Conservation (phyloP, 2,888 invertebrate species). For the Mayetiola destructor region DNA sequence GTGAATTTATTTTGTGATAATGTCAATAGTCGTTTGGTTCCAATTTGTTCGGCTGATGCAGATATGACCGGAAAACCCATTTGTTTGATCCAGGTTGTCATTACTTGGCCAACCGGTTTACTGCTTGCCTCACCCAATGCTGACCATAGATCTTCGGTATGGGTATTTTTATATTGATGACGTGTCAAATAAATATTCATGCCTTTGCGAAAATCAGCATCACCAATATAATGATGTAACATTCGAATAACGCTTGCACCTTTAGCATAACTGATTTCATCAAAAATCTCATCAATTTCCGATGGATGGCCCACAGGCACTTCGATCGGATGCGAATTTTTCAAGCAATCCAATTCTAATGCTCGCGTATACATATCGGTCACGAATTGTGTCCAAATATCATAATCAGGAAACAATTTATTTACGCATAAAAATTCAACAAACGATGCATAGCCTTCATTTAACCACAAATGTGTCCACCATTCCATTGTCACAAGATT, state of each 20-base stretch:
- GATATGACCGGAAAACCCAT: conserved; percentile 83
- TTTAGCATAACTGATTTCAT: conserved; percentile 92
- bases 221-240: conserved; percentile 87
- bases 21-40: conserved; percentile 49
- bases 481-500: conserved; percentile 42
- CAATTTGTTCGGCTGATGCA: conserved; percentile 45
- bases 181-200: conserved; percentile 79
- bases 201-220: conserved; percentile 80
- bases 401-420: conserved; percentile 84
- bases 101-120: conserved; percentile 78
- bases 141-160: conserved; percentile 86
- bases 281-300: conserved; percentile 95
- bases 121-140: conserved; percentile 76
- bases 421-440: conserved; percentile 90
- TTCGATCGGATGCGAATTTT: conserved; percentile 92
- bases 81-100: conserved; percentile 94
- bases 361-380: conserved; percentile 76
- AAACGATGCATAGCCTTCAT: conserved; percentile 93
- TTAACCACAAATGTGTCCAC: conserved; percentile 93
- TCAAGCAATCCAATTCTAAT: conserved; percentile 70
- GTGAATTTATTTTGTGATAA: conserved; percentile 74
- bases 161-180: conserved; percentile 81
- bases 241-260: conserved; percentile 90
- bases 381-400: conserved; percentile 95
- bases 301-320: conserved; percentile 87